Evolutionary conservation across 1,140 invertebrate species (phyloP), one percentile per base, ranked within the genome.

Genomic region (Marisa cornuarietis): DNA sequence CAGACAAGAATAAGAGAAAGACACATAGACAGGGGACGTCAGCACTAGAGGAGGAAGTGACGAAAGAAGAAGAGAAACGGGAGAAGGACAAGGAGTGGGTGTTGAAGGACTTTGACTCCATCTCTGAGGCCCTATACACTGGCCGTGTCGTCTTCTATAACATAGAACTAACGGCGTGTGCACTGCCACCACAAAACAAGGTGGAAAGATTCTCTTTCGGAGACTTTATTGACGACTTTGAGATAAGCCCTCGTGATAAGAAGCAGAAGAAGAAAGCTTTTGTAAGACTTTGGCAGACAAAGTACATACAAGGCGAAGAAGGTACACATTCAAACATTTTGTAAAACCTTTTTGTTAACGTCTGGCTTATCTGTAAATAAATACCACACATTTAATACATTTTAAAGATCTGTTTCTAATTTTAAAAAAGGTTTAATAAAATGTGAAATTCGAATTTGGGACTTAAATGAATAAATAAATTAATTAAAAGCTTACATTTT

Each of bases 81-180:
- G 51, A 71, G 42, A 74, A 72, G 52, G 31, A 71, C 49, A 71
- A 78, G 49, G 80, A 79, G 49, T 84, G 83, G 83, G 74, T 78
- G 20, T 10, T 84, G 16, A 66, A 79, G 20, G 82, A 79, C 51
- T 84, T 76, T 65, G 69, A 78, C n/a, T 76, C 71, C 16, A 71
- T 82, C 16, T 62, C 79, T 22, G 81, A 82, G 54, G 83, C 83
- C 18, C 62, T 84, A 22, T 54, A 73, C n/a, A 79, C 71, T 18
- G 83, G 83, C 7, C 83, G 79, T n/a, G 78, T 81, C 26, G 83
- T 84, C 24, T 82, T 81, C 52, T 84, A 81, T 58, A 76, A 78
- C 22, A 78, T 80, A n/a, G 76, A 84, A 22, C 79, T 80, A 9
- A 79, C 80, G 14, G 75, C 73, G 20, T 84, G 83, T 79, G 52